These are phyloP conservation scores for Chelmon rostratus DNA, from an alignment of 2,797 vertebrate species.

Conservation along the genomic window DNA sequence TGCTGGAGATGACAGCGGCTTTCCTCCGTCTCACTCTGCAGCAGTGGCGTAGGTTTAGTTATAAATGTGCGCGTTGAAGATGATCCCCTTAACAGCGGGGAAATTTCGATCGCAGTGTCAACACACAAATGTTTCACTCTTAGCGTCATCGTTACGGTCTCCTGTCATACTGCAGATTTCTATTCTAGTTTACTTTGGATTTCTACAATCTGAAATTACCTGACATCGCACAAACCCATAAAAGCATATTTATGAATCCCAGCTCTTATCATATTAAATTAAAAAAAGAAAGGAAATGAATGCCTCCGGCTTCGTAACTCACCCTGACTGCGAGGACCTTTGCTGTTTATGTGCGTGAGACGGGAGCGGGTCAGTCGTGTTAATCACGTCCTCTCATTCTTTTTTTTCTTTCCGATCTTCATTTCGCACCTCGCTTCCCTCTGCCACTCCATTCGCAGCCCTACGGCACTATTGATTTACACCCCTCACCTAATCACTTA, in stretches of 20 bases:
- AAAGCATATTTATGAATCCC: slow-evolving; percentile 19
- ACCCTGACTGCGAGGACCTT: background rate
- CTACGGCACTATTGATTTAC: slow-evolving; percentile 82
- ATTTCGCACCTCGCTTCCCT: slow-evolving; percentile 69
- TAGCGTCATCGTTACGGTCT: background rate
- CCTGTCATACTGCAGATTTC: background rate
- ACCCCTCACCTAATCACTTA: slow-evolving; percentile 82
- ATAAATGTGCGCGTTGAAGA: background rate
- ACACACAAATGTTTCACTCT: background rate
- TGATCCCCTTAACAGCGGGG: background rate
- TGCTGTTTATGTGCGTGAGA: slow-evolving; percentile 50
- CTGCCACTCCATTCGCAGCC: slow-evolving; percentile 75
- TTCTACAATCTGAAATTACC: background rate
- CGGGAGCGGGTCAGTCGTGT: slow-evolving; percentile 54
- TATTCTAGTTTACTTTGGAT: slow-evolving; percentile 2
- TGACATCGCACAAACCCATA: background rate
- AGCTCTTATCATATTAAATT: slow-evolving; percentile 18
- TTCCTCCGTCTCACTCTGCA: slow-evolving; percentile 14
- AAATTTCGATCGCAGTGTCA: background rate
- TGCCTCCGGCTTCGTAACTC: background rate
- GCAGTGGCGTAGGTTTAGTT: background rate
- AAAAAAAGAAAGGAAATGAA: background rate
- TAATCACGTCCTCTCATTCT: slow-evolving; percentile 75
- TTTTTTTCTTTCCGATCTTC: slow-evolving; percentile 65
- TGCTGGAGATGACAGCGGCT: slow-evolving; percentile 24